A percentile compares a stretch with the other conserved stretches of the same genome.
These are phyloP conservation scores for Gobiocypris rarus DNA, from an alignment of 2,113 vertebrate genomes.

Conservation along the genomic window DNA sequence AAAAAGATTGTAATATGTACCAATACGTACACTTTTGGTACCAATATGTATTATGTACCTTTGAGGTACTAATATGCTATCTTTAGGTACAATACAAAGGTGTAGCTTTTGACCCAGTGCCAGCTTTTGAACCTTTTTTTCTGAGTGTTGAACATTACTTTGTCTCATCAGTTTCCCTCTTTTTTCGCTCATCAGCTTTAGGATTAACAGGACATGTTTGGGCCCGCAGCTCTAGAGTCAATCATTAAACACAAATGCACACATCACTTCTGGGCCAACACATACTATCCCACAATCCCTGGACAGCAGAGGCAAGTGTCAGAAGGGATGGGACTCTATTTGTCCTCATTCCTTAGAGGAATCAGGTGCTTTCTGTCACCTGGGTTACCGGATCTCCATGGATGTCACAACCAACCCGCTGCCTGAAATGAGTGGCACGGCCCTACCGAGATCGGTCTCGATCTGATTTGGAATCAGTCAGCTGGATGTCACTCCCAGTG, in stretches of 20 bases:
- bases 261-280: slow-evolving; percentile 25
- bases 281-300: slow-evolving; percentile 33
- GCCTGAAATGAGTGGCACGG: slow-evolving; percentile 32
- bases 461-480: slow-evolving; percentile 45
- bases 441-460: background rate
- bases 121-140: too few relatives aligned
- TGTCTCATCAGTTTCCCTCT: background rate
- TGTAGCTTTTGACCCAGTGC: too few relatives aligned
- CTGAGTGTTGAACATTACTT: background rate
- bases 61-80: too few relatives aligned
- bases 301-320: slow-evolving; percentile 25
- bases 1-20: too few relatives aligned
- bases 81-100: too few relatives aligned
- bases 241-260: slow-evolving; percentile 58
- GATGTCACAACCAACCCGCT: slow-evolving; percentile 42
- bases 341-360: slow-evolving; percentile 46
- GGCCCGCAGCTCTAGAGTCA: slow-evolving; percentile 38
- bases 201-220: slow-evolving; percentile 50
- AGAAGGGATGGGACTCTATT: slow-evolving; percentile 22
- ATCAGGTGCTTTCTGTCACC: slow-evolving; percentile 55
- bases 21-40: too few relatives aligned
- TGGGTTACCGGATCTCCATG: slow-evolving; percentile 55
- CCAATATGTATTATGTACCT: too few relatives aligned
- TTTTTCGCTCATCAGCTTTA: slow-evolving; percentile 24
- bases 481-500: slow-evolving; percentile 1